Evolutionary conservation across 2,888 invertebrate species (phyloP), one percentile per base, ranked within the genome.

Genomic region (Graphium colonna): DNA sequence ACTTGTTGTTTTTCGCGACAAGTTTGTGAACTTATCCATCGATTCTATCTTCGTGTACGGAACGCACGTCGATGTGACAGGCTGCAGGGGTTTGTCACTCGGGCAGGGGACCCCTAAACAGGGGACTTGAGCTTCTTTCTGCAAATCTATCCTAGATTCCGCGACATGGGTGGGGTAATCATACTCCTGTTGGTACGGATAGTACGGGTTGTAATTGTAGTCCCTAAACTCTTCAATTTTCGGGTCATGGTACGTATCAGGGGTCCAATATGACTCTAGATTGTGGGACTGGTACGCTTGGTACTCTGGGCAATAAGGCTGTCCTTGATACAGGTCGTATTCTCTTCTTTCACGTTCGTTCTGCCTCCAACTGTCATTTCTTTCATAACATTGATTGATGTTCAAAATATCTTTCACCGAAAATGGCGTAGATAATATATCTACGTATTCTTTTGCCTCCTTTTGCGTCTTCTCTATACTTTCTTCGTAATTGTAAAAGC

Each of bases 351-450:
- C 78, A 51, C 79, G 70, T 0, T 83, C 83, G 49, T 64, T 72
- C 18, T 69, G 63, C 58, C 79, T 86, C 85, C 86, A 86, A 5
- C 65, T 26, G 12, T 86, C 85, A 46, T 62, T 77, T 57, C 82
- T 68, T 51, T 87, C 87, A 61, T 79, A 86, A 52, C 65, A 64
- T 55, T 82, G 85, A 56, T 78, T 80, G 44, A 79, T 80, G 51
- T 78, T 88, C 9, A 89, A 59, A 12, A 89, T 89, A 52, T 89
- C 87, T 60, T 86, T 89, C 0, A 89, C 88, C 0, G 73, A 80
- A 59, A 89, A 89, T n/a, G 88, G 87, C 3, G 88, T 88, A 16
- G 63, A 72, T 16, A 77, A 61, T 9, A 56, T 55, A 0, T 82
- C 83, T 28, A 84, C 84, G 0, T n/a, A 36, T n/a, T 36, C 36